Percentiles rank a stretch among this genome's conserved stretches.
Evolutionary conservation across 2,888 invertebrate genomes (phyloP).

Genomic region (Dexiosoma caninum): DNA sequence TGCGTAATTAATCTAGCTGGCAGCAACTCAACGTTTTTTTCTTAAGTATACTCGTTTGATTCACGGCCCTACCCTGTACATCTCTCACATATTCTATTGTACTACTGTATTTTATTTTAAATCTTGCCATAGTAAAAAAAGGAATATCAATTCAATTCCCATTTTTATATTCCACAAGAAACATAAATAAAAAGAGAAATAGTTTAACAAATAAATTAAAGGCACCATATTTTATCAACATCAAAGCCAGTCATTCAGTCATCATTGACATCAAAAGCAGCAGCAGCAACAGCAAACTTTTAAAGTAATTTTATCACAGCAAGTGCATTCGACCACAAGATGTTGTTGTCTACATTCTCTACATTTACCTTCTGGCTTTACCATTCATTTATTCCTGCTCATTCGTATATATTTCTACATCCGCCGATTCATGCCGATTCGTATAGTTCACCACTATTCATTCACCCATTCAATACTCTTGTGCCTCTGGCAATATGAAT

Average conservation of each 20-base stretch:
- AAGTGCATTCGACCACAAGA: slow-evolving; percentile 54
- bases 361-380: slow-evolving; percentile 44
- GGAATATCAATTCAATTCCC: neutral
- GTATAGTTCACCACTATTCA: neutral
- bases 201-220: slow-evolving; percentile 53
- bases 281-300: neutral
- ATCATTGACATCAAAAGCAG: neutral
- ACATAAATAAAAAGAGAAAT: neutral
- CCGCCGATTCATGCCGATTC: neutral
- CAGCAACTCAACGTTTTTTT: no score
- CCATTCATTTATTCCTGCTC: slow-evolving; percentile 8
- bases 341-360: slow-evolving; percentile 55
- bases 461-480: neutral
- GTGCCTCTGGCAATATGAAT: slow-evolving; percentile 15
- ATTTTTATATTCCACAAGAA: slow-evolving; percentile 29
- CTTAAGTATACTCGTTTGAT: no score
- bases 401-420: neutral
- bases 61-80: no score
- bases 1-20: no score
- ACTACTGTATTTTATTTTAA: neutral
- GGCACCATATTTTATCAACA: slow-evolving; percentile 53
- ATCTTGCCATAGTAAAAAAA: slow-evolving; percentile 15
- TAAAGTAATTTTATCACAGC: slow-evolving; percentile 1
- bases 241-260: slow-evolving; percentile 25
- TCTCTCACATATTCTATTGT: neutral